These are phyloP conservation scores for Xenopus tropicalis DNA, from an alignment of 2,113 vertebrate species.

Conservation along the genomic window DNA sequence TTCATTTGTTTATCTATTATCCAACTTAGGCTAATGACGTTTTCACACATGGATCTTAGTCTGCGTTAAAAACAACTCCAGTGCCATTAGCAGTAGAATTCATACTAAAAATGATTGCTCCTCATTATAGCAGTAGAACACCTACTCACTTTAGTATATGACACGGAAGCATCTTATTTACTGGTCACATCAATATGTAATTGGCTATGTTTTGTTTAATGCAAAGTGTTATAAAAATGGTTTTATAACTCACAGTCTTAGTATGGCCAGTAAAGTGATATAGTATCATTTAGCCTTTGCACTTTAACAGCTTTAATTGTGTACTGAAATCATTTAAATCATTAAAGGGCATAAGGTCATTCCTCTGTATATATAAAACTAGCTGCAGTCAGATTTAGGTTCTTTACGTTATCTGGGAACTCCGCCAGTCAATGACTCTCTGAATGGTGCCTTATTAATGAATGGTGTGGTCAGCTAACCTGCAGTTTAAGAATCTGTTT, in stretches of 20 bases:
- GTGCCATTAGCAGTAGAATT: too few relatives aligned
- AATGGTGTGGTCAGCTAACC: constrained; percentile 27
- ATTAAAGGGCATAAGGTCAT: background rate
- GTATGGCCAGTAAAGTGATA: background rate
- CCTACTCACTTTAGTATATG: too few relatives aligned
- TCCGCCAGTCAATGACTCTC: background rate
- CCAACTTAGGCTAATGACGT: too few relatives aligned
- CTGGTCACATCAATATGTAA: too few relatives aligned
- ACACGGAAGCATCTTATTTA: too few relatives aligned
- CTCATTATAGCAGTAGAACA: too few relatives aligned
- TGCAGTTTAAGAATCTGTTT: constrained; percentile 38
- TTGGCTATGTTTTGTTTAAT: background rate
- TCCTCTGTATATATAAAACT: background rate
- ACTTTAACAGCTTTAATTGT: constrained; percentile 11
- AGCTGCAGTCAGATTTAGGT: background rate
- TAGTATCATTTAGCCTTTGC: background rate
- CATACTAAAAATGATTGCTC: too few relatives aligned
- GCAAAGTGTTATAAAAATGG: background rate
- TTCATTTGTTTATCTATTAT: too few relatives aligned
- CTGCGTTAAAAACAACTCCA: too few relatives aligned
- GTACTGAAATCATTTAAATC: background rate
- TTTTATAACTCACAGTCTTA: too few relatives aligned
- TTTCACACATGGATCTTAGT: too few relatives aligned
- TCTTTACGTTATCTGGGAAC: background rate
- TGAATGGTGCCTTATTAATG: constrained; percentile 22